These are phyloP conservation scores for Arion vulgaris DNA, from an alignment of 1,140 invertebrate species.

Conservation along the genomic window DNA sequence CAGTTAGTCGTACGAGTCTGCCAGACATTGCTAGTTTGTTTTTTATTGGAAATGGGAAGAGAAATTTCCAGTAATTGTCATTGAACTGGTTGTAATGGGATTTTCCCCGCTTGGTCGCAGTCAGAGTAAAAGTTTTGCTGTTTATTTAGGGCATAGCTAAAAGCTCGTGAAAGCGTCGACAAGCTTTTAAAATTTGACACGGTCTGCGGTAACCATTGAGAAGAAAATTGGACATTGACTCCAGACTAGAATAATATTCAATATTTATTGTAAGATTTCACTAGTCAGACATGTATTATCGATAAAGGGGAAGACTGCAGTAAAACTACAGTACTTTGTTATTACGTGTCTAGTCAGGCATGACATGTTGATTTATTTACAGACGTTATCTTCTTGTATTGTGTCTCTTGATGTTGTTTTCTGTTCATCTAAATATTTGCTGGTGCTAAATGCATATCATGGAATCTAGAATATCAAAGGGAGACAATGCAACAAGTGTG, in stretches of 20 bases:
- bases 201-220: background rate
- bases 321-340: too few species aligned
- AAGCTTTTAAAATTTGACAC: slow-evolving; percentile 4
- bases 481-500: too few species aligned
- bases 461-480: too few species aligned
- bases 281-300: too few species aligned
- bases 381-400: too few species aligned
- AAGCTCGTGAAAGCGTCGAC: slow-evolving; percentile 2
- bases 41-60: slow-evolving; percentile 25
- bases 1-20: background rate
- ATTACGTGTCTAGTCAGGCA: too few species aligned
- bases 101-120: slow-evolving; percentile 28
- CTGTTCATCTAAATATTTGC: too few species aligned
- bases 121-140: background rate
- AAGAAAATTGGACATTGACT: slow-evolving; percentile 5
- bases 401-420: too few species aligned
- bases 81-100: slow-evolving; percentile 34
- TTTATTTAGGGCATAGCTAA: slow-evolving; percentile 11
- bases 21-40: slow-evolving; percentile 27
- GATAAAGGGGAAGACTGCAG: too few species aligned
- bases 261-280: background rate
- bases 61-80: slow-evolving; percentile 38
- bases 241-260: background rate
- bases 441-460: too few species aligned
- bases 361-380: too few species aligned